Evolutionary conservation across 2,888 invertebrate species (phyloP).

Genomic region (Periphyllus acericola): DNA sequence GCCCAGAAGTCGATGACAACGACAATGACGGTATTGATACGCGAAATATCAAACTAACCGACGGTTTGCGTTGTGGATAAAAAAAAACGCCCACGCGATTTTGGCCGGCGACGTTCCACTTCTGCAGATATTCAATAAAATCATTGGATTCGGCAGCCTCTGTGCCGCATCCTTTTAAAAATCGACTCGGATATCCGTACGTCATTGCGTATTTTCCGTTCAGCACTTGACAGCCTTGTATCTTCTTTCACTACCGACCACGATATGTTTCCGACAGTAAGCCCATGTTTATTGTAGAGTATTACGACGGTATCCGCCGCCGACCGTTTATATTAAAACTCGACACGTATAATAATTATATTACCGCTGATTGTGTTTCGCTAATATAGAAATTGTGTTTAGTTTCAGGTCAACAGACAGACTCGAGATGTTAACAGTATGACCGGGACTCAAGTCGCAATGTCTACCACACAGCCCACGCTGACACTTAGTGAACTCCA

Average conservation of each 20-base stretch:
- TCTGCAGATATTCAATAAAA: not conserved
- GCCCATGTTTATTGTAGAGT: not conserved
- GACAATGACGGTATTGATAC: too few species aligned
- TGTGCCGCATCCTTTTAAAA: too few species aligned
- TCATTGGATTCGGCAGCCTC: not conserved
- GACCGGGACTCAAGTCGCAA: slow-evolving; percentile 47
- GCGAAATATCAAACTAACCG: not conserved
- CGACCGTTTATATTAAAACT: not conserved
- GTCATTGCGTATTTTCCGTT: not conserved
- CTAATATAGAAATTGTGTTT: not conserved
- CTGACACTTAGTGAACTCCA: slow-evolving; percentile 64
- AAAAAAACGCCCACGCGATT: not conserved
- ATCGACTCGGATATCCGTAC: not conserved
- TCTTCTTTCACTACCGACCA: not conserved
- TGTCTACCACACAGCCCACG: slow-evolving; percentile 63
- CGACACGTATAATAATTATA: not conserved
- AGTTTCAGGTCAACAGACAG: slow-evolving; percentile 46
- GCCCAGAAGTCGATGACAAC: too few species aligned
- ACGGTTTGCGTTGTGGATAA: not conserved
- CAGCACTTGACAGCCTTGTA: not conserved
- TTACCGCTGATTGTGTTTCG: not conserved
- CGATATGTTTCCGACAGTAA: not conserved
- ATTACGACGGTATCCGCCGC: too few species aligned
- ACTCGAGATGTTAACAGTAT: slow-evolving; percentile 24
- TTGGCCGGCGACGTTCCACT: not conserved